Conservation (phyloP, 2,113 vertebrate genomes). For the Seriola dumerili region DNA sequence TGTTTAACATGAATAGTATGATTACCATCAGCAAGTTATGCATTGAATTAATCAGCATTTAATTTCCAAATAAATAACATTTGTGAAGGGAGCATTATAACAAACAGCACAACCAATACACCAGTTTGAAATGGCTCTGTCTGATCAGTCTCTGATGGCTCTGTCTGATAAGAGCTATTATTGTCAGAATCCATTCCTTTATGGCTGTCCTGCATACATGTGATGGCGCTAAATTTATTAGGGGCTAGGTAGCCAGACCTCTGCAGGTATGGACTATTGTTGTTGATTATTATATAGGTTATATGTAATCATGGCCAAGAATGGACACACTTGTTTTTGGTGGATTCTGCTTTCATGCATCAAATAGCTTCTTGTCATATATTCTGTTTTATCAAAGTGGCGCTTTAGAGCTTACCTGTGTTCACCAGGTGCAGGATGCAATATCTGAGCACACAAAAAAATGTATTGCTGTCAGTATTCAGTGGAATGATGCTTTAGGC, state of each 20-base stretch:
- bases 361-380: neutral
- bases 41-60: neutral
- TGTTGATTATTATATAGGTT: neutral
- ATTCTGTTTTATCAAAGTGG: neutral
- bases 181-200: neutral
- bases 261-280: neutral
- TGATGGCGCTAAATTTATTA: neutral
- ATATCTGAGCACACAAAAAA: neutral
- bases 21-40: neutral
- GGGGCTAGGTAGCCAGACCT: constrained; percentile 9
- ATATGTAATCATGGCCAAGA: neutral
- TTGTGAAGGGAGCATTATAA: neutral
- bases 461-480: neutral
- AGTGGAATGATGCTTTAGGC: neutral
- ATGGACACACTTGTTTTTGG: neutral
- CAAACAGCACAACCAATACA: neutral
- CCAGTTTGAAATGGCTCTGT: neutral
- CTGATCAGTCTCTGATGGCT: neutral
- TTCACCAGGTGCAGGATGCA: neutral
- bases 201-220: neutral
- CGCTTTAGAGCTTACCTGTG: neutral
- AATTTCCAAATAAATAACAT: neutral
- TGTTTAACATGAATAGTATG: no score
- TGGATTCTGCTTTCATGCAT: neutral
- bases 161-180: neutral